phyloP scores from a whole-genome alignment of 2,113 vertebrate species.

The Rhinopithecus roxellana region DNA sequence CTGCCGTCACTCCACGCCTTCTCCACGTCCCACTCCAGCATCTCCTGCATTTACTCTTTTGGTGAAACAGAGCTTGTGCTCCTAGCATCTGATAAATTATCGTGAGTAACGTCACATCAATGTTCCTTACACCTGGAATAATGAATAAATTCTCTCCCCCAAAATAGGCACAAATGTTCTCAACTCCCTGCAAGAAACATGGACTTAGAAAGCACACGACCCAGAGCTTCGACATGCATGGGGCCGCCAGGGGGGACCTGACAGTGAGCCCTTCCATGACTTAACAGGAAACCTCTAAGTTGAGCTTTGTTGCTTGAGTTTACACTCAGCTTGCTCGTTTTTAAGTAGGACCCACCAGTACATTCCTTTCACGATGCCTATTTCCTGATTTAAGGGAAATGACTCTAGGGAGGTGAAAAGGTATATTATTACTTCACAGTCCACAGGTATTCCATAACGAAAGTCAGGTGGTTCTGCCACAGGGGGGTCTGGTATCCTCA shows the following conservation, averaged over 20 bases:
- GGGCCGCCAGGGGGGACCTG: background rate
- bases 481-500: background rate
- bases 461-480: too few relatives aligned
- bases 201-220: background rate
- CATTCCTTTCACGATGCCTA: background rate
- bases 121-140: background rate
- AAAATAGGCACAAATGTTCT: background rate
- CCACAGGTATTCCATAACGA: background rate
- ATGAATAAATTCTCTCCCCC: background rate
- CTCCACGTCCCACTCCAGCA: accelerated
- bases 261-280: background rate
- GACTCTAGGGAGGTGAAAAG: background rate
- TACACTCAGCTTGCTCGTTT: background rate
- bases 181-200: background rate
- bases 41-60: background rate
- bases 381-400: background rate
- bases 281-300: background rate
- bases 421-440: too few relatives aligned
- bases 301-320: background rate
- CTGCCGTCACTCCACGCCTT: accelerated
- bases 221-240: background rate
- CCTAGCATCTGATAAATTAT: background rate
- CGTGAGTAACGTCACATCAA: background rate
- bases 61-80: background rate
- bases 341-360: background rate